Evolutionary conservation across 2,797 vertebrate species (phyloP), one percentile per base, ranked within the genome.

Genomic region (Coreius guichenoti): DNA sequence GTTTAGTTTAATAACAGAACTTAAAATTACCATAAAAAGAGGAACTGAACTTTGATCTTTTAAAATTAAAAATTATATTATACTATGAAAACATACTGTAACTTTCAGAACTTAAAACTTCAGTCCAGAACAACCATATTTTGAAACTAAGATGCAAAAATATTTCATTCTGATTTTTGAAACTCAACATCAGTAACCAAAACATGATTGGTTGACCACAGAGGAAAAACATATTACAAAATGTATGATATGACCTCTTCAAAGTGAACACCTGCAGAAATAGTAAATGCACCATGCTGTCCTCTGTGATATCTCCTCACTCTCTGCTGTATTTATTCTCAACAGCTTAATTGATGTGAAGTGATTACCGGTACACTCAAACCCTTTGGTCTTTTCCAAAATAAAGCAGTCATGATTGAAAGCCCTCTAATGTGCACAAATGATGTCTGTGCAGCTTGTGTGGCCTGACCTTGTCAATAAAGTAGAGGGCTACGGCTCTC

Each of bases 401-500:
- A 70, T 47, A 70, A 79, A 78, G n/a, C 51, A 5, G 23, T 63
- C 45, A 65, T n/a, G 2, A n/a, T 36, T 39, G 29, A 81, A 75
- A 76, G 47, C 36, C 11, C 9, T 51, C 13, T 29, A 72, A 82
- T 82, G 23, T 23, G 26, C 23, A 56, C 31, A 87, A 65, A 78
- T 69, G 0, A 79, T 56, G 17, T 9, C 31, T 26, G 45, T 33
- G 65, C 8, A 31, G 23, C 5, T 8, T 80, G 81, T 72, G 23
- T 29, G 63, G 67, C 0, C 90, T 86, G 54, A 96, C 93, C 93
- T 95, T 95, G 91, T 95, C 95, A 79, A 94, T 93, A 87, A 96
- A 96, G 92, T 95, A 96, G 67, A 96, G 92, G 17, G 95, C 95
- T 88, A 95, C 90, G 1, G 86, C 93, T 92, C 94, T 90, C 90